These are phyloP conservation scores for Falco peregrinus DNA, from an alignment of 2,797 vertebrate species.

Conservation along the genomic window DNA sequence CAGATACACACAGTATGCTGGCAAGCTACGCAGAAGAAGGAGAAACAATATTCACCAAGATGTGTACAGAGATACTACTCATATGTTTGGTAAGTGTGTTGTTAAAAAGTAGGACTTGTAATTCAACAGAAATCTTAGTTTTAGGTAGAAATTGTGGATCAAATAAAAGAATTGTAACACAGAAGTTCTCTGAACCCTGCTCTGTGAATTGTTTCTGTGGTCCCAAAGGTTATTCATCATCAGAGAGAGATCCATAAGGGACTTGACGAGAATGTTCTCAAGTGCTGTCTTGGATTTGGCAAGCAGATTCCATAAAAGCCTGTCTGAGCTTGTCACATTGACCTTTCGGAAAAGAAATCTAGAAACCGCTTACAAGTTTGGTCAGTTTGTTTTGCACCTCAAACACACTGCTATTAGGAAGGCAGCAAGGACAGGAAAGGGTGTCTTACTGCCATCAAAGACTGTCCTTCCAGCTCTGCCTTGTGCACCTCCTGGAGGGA, in stretches of 20 bases:
- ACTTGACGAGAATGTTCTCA: neutral
- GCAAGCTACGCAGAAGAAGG: neutral
- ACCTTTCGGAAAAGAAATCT: neutral
- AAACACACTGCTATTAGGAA: neutral
- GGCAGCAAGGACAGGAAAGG: neutral
- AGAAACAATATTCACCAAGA: neutral
- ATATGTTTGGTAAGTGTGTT: neutral
- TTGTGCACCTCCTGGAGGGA: neutral
- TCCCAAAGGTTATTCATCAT: neutral
- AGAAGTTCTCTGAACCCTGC: neutral
- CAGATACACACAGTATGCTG: neutral
- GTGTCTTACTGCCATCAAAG: neutral
- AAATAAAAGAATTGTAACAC: neutral
- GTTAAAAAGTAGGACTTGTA: neutral
- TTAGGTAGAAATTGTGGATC: neutral
- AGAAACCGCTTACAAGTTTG: neutral
- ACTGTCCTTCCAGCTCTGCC: neutral
- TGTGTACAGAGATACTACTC: neutral
- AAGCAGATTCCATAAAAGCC: neutral
- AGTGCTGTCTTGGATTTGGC: neutral
- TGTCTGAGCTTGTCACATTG: neutral
- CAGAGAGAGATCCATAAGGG: rapidly evolving
- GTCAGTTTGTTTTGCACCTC: neutral
- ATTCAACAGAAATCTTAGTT: neutral
- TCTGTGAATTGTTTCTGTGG: neutral